Conservation (phyloP, 2,888 invertebrate species). For the Drosophila eohydei region DNA sequence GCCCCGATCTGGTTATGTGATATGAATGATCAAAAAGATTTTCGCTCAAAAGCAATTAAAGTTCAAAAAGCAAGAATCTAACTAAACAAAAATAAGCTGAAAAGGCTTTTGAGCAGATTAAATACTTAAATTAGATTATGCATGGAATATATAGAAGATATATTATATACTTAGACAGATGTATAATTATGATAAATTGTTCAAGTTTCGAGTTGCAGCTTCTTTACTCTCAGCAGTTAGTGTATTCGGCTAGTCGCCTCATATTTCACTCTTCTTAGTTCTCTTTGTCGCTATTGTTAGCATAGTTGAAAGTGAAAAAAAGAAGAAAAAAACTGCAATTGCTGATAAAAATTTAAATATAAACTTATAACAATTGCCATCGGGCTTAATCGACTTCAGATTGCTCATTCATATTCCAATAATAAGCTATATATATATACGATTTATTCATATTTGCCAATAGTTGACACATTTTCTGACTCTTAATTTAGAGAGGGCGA, state of each 20-base stretch:
- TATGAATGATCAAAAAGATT: background rate
- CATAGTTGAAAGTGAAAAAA: slow-evolving; percentile 14
- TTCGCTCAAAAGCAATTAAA: background rate
- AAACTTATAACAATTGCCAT: background rate
- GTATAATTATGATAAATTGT: background rate
- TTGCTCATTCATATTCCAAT: too few relatives aligned
- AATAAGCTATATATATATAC: too few relatives aligned
- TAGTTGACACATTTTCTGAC: too few relatives aligned
- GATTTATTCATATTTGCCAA: too few relatives aligned
- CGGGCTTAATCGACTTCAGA: too few relatives aligned
- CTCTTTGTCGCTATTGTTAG: slow-evolving; percentile 2
- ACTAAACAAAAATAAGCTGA: background rate
- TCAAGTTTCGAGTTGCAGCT: background rate
- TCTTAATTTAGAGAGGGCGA: too few relatives aligned
- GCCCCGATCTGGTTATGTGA: slow-evolving; percentile 3
- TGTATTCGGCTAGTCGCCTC: slow-evolving; percentile 7
- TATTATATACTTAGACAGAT: background rate
- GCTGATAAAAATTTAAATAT: slow-evolving; percentile 16
- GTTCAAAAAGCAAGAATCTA: background rate
- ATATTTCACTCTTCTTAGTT: background rate
- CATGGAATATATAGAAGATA: too few relatives aligned
- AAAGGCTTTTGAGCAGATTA: background rate
- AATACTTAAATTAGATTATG: background rate
- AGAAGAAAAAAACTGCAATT: background rate
- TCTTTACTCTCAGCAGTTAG: background rate